Percentiles rank a stretch among this genome's conserved stretches.
These are phyloP conservation scores for Astropecten irregularis DNA, from an alignment of 53 echinoderm and acorn worm genomes.

Conservation along the genomic window DNA sequence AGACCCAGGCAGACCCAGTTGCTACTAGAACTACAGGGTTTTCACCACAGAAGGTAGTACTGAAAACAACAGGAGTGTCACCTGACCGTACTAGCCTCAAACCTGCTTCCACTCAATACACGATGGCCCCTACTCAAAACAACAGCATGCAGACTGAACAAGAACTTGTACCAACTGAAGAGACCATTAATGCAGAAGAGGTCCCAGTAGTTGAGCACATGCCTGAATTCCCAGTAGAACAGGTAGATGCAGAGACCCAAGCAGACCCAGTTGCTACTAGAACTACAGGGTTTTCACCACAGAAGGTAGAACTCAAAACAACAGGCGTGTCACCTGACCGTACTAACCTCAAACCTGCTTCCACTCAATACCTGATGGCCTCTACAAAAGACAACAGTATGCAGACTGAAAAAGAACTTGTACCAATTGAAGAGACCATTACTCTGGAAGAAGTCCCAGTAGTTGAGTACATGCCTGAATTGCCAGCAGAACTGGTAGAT, in stretches of 20 bases:
- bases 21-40: slow-evolving; percentile 12
- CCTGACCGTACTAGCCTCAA: neutral
- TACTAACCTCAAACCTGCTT: slow-evolving; percentile 5
- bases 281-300: slow-evolving; percentile 12
- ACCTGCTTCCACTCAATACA: slow-evolving; percentile 22
- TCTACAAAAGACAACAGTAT: slow-evolving; percentile 11
- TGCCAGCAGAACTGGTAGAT: slow-evolving; percentile 45
- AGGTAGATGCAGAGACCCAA: slow-evolving; percentile 49
- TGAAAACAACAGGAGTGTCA: neutral
- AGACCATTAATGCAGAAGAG: neutral
- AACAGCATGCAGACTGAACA: slow-evolving; percentile 21
- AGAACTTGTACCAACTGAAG: neutral
- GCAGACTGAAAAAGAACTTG: slow-evolving; percentile 19
- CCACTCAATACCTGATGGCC: slow-evolving; percentile 15
- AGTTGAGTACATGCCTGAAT: slow-evolving; percentile 22
- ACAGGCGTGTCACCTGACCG: slow-evolving; percentile 24
- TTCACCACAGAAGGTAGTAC: neutral
- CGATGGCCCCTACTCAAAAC: neutral
- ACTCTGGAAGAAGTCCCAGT: slow-evolving; percentile 10
- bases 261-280: slow-evolving; percentile 3
- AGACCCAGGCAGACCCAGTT: neutral
- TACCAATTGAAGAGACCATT: neutral
- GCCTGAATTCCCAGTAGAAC: neutral
- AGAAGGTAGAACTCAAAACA: slow-evolving; percentile 2
- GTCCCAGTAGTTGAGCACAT: neutral